Base-by-base conservation (phyloP, 2,888 invertebrate genomes). In the Cataglyphis altisquamis region DNA sequence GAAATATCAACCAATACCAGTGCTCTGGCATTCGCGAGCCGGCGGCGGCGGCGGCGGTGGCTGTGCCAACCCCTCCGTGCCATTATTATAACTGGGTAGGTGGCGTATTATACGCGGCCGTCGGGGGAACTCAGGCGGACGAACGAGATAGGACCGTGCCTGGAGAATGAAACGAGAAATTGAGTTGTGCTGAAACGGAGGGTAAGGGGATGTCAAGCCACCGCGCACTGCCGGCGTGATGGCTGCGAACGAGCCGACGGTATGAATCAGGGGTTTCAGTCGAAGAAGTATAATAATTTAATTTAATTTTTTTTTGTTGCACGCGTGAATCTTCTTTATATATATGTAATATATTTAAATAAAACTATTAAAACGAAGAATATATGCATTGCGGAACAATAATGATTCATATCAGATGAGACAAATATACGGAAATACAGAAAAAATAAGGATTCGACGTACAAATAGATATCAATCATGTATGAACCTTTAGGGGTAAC, bases 101-200 rank as follows among this genome's bases (percentile, higher is more conserved):
- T 92, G 92, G 92, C 93, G 94, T 94, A 94, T 94, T 94, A 94
- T 94, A 94, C 93, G 94, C 93, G 92, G 91, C 93, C 94, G 92
- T 91, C 92, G 93, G 92, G 94, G 93, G 93, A 94, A 94, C 92
- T 94, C 94, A 93, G 93, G 92, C 94, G 93, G 94, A 92, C 94
- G 91, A 93, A 93, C 94, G 94, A 94, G 94, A 94, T 94, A 94
- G 94, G 93, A 91, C 90, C 91, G 91, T 91, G 91, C 91, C 90
- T 93, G 92, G 93, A 93, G 94, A 94, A 94, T 94, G 93, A 94
- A 94, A 94, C 94, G 94, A 94, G 94, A 94, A 94, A 94, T 94
- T 94, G 94, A 94, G 92, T 94, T 93, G 94, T 92, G 93, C 92
- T 91, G 91, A 92, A 90, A 89, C 89, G 88, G 88, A 18, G 48